Conservation (phyloP, 2,888 invertebrate genomes). For the Agelastica alni region DNA sequence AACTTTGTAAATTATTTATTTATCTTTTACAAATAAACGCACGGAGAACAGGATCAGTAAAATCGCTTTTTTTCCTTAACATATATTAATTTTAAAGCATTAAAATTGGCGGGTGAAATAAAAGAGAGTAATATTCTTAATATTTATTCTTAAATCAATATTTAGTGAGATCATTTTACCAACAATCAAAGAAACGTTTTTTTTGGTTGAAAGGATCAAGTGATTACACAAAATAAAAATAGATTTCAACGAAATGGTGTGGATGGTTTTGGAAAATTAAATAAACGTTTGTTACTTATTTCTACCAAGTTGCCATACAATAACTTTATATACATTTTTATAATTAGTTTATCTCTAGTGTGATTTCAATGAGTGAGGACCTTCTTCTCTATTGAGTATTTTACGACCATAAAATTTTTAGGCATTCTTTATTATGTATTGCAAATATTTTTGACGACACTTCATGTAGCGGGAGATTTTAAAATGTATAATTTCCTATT, state of each 20-base stretch:
- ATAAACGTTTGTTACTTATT: conserved; percentile 40
- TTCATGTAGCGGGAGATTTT: too few relatives aligned
- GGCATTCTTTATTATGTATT: too few relatives aligned
- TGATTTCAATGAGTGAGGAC: conserved; percentile 26
- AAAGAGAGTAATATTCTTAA: conserved; percentile 27
- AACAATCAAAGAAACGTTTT: conserved; percentile 29
- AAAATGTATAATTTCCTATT: too few relatives aligned
- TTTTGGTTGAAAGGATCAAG: conserved; percentile 25
- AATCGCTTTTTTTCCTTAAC: too few relatives aligned
- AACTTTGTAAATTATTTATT: too few relatives aligned
- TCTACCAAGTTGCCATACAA: conserved; percentile 46
- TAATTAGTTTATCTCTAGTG: conserved; percentile 29
- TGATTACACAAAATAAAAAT: conserved; percentile 49
- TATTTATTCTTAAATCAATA: conserved; percentile 55
- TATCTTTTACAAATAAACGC: too few relatives aligned
- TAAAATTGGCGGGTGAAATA: too few relatives aligned
- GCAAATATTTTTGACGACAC: too few relatives aligned
- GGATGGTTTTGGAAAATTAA: conserved; percentile 49
- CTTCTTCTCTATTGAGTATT: conserved; percentile 30
- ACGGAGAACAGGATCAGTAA: too few relatives aligned
- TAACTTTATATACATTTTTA: conserved; percentile 53
- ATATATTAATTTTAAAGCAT: too few relatives aligned
- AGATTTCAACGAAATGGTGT: conserved; percentile 34
- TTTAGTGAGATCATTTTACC: conserved; percentile 45
- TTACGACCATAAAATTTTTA: too few relatives aligned